phyloP scores from a whole-genome alignment of 2,888 invertebrate genomes.

The Epistrophe eligans region DNA sequence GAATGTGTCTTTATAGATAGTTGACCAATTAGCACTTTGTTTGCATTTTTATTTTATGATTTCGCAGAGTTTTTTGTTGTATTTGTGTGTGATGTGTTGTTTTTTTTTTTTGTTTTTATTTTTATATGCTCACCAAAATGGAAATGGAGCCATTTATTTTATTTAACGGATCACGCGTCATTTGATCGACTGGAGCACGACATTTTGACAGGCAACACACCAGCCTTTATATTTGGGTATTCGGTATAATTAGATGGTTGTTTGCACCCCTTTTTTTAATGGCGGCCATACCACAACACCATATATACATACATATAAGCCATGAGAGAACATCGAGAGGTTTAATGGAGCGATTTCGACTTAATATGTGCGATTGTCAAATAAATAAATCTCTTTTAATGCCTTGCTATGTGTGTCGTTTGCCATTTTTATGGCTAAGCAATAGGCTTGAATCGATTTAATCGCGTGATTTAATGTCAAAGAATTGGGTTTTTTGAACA shows the following conservation, averaged over 20 bases:
- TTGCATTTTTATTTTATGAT: constrained; percentile 66
- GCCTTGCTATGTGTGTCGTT: constrained; percentile 35
- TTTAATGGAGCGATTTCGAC: constrained; percentile 66
- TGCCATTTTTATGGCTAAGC: constrained; percentile 37
- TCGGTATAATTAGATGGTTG: constrained; percentile 68
- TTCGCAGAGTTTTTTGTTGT: constrained; percentile 19
- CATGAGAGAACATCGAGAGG: constrained; percentile 9
- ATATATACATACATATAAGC: not conserved
- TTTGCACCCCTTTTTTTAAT: constrained; percentile 66
- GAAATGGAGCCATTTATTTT: constrained; percentile 52
- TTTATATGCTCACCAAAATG: not conserved
- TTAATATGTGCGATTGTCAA: constrained; percentile 57
- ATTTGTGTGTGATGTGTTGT: constrained; percentile 6
- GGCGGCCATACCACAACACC: constrained; percentile 7
- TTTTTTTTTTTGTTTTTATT: constrained; percentile 19
- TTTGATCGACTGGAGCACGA: constrained; percentile 53
- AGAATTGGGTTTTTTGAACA: constrained; percentile 10
- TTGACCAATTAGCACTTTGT: constrained; percentile 73
- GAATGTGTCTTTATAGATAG: constrained; percentile 53
- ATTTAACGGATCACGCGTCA: constrained; percentile 65
- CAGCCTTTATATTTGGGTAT: constrained; percentile 23
- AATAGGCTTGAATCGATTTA: constrained; percentile 33
- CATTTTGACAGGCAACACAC: constrained; percentile 34
- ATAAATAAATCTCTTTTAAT: constrained; percentile 68
- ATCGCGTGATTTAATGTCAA: constrained; percentile 41